Conservation (phyloP, 2,113 vertebrate species). For the Neoarius graeffei region DNA sequence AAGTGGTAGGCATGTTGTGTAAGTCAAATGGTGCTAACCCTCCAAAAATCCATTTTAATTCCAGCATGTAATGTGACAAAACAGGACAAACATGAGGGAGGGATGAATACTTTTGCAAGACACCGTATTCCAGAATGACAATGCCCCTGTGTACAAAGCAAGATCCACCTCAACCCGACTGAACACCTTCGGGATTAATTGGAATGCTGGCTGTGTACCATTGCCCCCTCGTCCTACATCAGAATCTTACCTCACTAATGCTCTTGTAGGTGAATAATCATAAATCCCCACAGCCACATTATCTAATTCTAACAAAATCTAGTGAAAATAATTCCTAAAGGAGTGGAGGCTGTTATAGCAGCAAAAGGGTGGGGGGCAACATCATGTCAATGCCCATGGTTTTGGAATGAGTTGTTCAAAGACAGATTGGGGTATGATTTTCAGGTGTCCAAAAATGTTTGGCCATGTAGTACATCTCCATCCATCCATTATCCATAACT, state of each 20-base stretch:
- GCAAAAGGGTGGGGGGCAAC: neutral
- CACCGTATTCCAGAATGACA: neutral
- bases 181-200: neutral
- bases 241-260: neutral
- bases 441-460: neutral
- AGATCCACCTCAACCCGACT: neutral
- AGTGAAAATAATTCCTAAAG: neutral
- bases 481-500: too few species aligned
- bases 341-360: neutral
- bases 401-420: neutral
- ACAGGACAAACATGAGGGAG: too few species aligned
- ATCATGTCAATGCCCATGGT: neutral
- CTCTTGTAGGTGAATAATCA: neutral
- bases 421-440: neutral
- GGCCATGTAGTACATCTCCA: neutral
- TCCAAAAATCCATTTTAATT: too few species aligned
- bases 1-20: too few species aligned
- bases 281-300: slow-evolving; percentile 1
- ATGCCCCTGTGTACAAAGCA: neutral
- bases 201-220: neutral
- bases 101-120: too few species aligned
- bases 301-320: too few species aligned
- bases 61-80: too few species aligned
- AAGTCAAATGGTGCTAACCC: too few species aligned
- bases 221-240: neutral